phyloP scores from a whole-genome alignment of 2,888 invertebrate genomes.

The Harpalus rubripes region DNA sequence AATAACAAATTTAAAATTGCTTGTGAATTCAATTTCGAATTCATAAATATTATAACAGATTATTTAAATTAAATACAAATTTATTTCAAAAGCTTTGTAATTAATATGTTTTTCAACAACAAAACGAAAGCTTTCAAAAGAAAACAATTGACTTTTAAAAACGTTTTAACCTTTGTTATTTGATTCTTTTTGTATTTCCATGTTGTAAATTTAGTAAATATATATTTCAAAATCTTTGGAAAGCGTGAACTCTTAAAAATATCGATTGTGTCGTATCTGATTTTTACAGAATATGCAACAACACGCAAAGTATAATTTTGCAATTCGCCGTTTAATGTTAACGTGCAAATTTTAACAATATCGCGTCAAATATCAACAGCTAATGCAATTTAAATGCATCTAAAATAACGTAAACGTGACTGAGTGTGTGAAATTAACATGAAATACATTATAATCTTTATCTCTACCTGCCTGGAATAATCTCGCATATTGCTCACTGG shows the following conservation, averaged over 20 bases:
- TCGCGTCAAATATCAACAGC: slow-evolving; percentile 53
- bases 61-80: slow-evolving; percentile 32
- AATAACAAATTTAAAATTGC: neutral
- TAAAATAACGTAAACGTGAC: slow-evolving; percentile 54
- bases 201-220: slow-evolving; percentile 35
- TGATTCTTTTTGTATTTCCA: neutral
- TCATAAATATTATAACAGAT: neutral
- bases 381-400: slow-evolving; percentile 58
- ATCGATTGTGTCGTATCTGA: slow-evolving; percentile 40
- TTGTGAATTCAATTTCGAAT: slow-evolving; percentile 7
- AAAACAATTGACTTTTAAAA: slow-evolving; percentile 8
- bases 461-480: slow-evolving; percentile 42
- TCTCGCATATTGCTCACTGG: slow-evolving; percentile 20
- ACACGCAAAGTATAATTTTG: slow-evolving; percentile 50
- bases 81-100: slow-evolving; percentile 30
- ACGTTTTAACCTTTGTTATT: neutral
- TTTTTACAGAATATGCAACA: slow-evolving; percentile 45
- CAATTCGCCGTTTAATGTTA: slow-evolving; percentile 51
- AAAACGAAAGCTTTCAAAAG: slow-evolving; percentile 16
- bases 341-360: slow-evolving; percentile 56
- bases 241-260: slow-evolving; percentile 43
- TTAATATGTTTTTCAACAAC: neutral
- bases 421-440: slow-evolving; percentile 53
- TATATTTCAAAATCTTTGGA: slow-evolving; percentile 30
- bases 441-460: slow-evolving; percentile 49